A percentile compares a stretch with the other conserved stretches of the same genome.
These are phyloP conservation scores for Tetranychus cinnabarinus DNA, from an alignment of 1,140 invertebrate genomes.

Conservation along the genomic window DNA sequence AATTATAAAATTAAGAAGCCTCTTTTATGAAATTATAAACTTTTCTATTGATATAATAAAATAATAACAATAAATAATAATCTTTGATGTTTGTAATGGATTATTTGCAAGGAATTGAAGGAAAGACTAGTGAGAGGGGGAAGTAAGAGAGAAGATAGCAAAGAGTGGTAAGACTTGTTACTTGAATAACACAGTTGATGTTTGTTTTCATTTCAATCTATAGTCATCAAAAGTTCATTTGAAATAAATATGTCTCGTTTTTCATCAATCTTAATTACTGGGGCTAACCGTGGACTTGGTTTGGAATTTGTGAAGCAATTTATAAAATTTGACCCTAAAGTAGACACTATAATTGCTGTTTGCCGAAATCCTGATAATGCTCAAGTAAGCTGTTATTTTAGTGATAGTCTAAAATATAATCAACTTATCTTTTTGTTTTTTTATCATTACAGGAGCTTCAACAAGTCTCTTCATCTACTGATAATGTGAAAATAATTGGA, in stretches of 20 bases:
- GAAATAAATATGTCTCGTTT: not conserved
- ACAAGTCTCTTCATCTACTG: too few relatives aligned
- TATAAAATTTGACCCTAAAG: constrained; percentile 20
- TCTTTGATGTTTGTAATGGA: too few relatives aligned
- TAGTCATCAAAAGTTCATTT: not conserved
- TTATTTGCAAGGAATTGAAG: too few relatives aligned
- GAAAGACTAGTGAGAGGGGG: too few relatives aligned
- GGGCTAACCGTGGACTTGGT: constrained; percentile 63
- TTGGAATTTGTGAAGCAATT: constrained; percentile 52
- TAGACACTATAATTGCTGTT: constrained; percentile 41
- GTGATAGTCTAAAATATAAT: not conserved
- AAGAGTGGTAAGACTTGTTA: too few relatives aligned
- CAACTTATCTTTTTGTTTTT: not conserved
- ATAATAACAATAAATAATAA: too few relatives aligned
- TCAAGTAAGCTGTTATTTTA: not conserved
- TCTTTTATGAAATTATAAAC: too few relatives aligned
- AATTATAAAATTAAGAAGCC: too few relatives aligned
- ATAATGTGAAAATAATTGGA: not conserved
- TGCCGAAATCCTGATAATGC: constrained; percentile 32
- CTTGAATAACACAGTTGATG: too few relatives aligned
- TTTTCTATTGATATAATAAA: too few relatives aligned
- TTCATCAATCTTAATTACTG: constrained; percentile 31
- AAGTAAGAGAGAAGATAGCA: too few relatives aligned
- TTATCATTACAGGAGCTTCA: too few relatives aligned
- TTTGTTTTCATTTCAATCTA: not conserved